Conservation (phyloP, 1,140 invertebrate species). For the Penaeus indicus region DNA sequence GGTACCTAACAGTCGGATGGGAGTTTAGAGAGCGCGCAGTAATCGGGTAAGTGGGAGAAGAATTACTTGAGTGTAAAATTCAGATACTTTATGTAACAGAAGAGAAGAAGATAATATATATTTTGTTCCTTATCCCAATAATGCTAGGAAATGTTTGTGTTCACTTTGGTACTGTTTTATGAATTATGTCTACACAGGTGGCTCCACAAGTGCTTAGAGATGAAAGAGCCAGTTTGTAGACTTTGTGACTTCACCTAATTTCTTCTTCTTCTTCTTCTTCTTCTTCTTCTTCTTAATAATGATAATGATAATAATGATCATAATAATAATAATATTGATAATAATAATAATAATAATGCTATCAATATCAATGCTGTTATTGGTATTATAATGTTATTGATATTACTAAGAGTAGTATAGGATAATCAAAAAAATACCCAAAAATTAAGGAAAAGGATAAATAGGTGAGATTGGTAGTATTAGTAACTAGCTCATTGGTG, state of each 20-base stretch:
- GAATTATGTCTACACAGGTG: too few relatives aligned
- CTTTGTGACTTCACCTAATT: background rate
- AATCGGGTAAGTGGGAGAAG: slow-evolving; percentile 81
- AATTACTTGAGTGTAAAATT: background rate
- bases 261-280: background rate
- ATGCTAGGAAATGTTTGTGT: too few relatives aligned
- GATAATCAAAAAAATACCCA: too few relatives aligned
- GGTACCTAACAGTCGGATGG: slow-evolving; percentile 91
- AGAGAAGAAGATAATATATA: background rate
- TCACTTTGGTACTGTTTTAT: too few relatives aligned
- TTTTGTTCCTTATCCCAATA: too few relatives aligned
- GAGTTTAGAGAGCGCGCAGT: slow-evolving; percentile 85
- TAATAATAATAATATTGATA: too few relatives aligned
- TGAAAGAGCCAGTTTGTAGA: background rate
- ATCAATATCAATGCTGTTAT: background rate
- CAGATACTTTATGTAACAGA: background rate
- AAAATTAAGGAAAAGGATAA: too few relatives aligned
- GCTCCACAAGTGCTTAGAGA: background rate
- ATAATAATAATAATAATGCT: background rate
- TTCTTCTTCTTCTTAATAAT: background rate
- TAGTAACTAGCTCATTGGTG: too few relatives aligned
- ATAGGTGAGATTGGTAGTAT: too few relatives aligned
- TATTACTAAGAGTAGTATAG: too few relatives aligned
- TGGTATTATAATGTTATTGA: background rate
- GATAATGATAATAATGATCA: too few relatives aligned